Evolutionary conservation across 35 echinoderm and acorn worm species (phyloP).

Genomic region (Patiria miniata): DNA sequence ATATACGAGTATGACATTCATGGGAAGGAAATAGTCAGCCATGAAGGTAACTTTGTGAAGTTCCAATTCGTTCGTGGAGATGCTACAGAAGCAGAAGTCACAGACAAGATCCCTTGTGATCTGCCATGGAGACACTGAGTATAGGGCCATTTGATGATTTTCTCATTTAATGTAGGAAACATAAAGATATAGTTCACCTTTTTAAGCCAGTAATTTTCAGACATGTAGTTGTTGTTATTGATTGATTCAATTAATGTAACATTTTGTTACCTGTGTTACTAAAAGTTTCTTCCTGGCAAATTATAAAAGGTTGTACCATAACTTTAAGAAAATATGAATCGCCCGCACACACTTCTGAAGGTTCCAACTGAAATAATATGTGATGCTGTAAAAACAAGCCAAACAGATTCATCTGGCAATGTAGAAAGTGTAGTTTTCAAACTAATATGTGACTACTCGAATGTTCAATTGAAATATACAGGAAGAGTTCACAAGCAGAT

Average conservation of each 20-base stretch:
- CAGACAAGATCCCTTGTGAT: constrained; percentile 4
- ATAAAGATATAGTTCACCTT: not conserved
- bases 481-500: constrained; percentile 39
- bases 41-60: constrained; percentile 44
- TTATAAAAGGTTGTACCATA: not conserved
- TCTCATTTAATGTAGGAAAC: not conserved
- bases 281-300: too few species aligned
- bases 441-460: not conserved
- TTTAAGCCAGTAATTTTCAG: not conserved
- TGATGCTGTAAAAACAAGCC: constrained; percentile 1
- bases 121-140: constrained; percentile 44
- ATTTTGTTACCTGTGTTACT: too few species aligned
- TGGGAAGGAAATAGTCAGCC: constrained; percentile 23
- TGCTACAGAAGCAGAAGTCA: constrained; percentile 52
- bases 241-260: not conserved
- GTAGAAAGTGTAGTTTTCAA: not conserved
- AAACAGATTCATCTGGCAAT: not conserved
- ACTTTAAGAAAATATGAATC: not conserved
- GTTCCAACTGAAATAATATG: constrained; percentile 7
- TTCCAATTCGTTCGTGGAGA: constrained; percentile 53
- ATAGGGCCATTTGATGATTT: not conserved
- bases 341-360: not conserved
- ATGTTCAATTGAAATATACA: not conserved
- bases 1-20: constrained; percentile 29
- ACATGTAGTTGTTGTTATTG: not conserved